Evolutionary conservation across 2,113 vertebrate species (phyloP).

Genomic region (Castor canadensis): DNA sequence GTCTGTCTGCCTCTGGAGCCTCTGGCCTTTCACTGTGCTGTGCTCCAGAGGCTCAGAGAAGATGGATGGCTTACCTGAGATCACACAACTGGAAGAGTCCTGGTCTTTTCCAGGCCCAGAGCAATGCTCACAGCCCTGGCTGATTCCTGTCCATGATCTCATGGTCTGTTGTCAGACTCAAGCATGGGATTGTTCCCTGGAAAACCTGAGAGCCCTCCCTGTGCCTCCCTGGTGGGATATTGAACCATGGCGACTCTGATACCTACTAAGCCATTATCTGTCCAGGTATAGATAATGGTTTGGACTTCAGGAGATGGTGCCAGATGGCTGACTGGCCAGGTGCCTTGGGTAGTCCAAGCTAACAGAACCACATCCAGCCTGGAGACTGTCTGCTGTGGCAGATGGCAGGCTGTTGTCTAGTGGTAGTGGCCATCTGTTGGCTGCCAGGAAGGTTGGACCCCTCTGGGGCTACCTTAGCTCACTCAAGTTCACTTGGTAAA

Average conservation of each 20-base stretch:
- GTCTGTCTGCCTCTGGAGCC: neutral
- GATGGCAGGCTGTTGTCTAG: slow-evolving; percentile 25
- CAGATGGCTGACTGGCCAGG: neutral
- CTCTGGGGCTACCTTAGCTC: neutral
- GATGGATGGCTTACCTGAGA: neutral
- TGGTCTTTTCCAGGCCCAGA: neutral
- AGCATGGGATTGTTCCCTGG: neutral
- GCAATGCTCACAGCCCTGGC: neutral
- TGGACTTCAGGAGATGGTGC: neutral
- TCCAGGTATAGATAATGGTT: neutral
- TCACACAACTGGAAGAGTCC: neutral
- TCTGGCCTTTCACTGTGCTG: neutral
- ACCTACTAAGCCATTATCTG: neutral
- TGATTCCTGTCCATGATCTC: neutral
- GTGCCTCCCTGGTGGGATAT: neutral
- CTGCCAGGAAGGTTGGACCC: neutral
- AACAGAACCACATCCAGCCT: neutral
- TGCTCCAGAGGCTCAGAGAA: neutral
- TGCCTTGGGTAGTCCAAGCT: neutral
- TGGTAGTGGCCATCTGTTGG: slow-evolving; percentile 45
- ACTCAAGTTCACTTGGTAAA: neutral
- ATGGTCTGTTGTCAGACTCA: neutral
- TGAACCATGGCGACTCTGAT: neutral
- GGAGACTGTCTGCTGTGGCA: slow-evolving; percentile 50
- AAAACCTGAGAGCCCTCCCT: neutral